Evolutionary conservation across 2,113 vertebrate species (phyloP), one percentile per base, ranked within the genome.

Genomic region (Manacus vitellinus): DNA sequence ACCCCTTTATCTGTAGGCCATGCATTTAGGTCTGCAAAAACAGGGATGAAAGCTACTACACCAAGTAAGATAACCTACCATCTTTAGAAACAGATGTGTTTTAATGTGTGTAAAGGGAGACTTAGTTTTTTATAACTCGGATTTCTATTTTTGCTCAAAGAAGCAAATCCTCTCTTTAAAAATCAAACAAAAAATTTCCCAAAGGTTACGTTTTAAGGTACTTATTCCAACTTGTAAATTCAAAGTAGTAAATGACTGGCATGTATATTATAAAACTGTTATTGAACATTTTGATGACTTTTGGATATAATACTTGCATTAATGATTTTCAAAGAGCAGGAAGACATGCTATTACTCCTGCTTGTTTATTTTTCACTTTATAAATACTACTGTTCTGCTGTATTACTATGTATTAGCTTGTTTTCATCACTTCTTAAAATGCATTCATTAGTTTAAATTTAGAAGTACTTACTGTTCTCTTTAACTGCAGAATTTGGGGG

Each of bases 41-140:
- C 33, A 21, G 71, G 91, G 88, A 41, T 96, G 73, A 97, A 97
- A 92, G 96, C 97, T 4, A 95, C 96, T 43, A 99, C 99, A 37
- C 99, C 99, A 24, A 99, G 99, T 99, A 98, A 98, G 98, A 95
- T 46, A 24, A 37, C 47, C 11, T 25, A 4, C 20, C 13, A 5
- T 22, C 56, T 75, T 33, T 18, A 44, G 35, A 31, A 80, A 54
- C 5, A 75, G 12, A 37, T 16, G 2, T 58, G 10, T 28, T 70
- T 30, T 11, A 12, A 6, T 52, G 8, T 37, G 33, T 37, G 13
- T 35, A 56, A 91, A 81, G 35, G 28, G 24, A 65, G 16, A 30
- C 19, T 62, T 71, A 27, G 6, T 5, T 23, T 77, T 39, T 94
- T 75, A 39, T 15, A 47, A 49, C 8, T 13, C 17, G 16, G 2